A percentile compares a stretch with the other conserved stretches of the same genome.
phyloP scores from a whole-genome alignment of 2,888 invertebrate species.

The Drosophila peninsularis region DNA sequence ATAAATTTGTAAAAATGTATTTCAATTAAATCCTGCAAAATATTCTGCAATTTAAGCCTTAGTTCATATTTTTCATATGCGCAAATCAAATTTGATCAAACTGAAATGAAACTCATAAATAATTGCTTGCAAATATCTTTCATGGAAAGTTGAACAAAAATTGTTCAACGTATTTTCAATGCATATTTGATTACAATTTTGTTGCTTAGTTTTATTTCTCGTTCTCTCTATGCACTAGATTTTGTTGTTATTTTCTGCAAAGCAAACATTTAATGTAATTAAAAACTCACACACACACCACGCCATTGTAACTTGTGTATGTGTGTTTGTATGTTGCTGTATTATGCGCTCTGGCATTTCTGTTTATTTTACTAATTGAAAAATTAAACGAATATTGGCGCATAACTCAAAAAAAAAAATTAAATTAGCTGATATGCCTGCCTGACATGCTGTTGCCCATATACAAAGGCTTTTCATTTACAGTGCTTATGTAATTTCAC shows the following conservation, averaged over 20 bases:
- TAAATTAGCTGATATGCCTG: slow-evolving; percentile 14
- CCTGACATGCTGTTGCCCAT: neutral
- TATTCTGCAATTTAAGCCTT: neutral
- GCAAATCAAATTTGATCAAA: neutral
- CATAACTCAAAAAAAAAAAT: slow-evolving; percentile 13
- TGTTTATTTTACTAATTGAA: slow-evolving; percentile 65
- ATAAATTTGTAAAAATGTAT: neutral
- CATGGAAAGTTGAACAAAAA: neutral
- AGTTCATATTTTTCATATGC: neutral
- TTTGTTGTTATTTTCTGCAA: slow-evolving; percentile 18
- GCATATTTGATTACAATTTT: slow-evolving; percentile 7
- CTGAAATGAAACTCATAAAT: slow-evolving; percentile 1
- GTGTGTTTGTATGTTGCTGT: slow-evolving; percentile 23
- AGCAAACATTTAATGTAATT: slow-evolving; percentile 57
- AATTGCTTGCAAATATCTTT: neutral
- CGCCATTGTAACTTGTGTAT: slow-evolving; percentile 19
- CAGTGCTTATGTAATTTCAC: neutral
- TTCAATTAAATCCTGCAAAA: neutral
- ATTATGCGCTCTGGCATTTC: slow-evolving; percentile 27
- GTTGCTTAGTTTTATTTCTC: neutral
- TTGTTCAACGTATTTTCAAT: neutral
- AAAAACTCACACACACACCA: slow-evolving; percentile 42
- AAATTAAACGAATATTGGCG: slow-evolving; percentile 53
- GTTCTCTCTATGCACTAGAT: neutral
- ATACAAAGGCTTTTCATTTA: slow-evolving; percentile 1